phyloP scores from a whole-genome alignment of 2,888 invertebrate species.

The Lepidocyrtinus sp. region DNA sequence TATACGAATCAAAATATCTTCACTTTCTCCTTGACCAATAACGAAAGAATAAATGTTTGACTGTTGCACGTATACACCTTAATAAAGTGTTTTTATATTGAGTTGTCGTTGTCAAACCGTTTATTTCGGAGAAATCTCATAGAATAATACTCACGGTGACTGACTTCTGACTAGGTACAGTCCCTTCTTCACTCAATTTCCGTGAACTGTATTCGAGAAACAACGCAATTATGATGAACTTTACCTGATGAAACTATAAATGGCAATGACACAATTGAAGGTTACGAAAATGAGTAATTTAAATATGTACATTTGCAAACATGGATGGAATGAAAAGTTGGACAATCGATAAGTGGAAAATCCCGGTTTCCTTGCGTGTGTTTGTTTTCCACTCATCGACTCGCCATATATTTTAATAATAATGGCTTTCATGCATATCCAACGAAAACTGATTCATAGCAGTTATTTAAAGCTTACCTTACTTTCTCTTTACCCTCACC shows the following conservation, averaged over 20 bases:
- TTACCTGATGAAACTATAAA: conserved; percentile 29
- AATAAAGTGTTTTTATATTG: neutral
- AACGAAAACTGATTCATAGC: neutral
- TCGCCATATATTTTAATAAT: neutral
- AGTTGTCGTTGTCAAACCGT: neutral
- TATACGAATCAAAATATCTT: too few species aligned
- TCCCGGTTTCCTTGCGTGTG: conserved; percentile 28
- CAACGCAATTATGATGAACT: conserved; percentile 21
- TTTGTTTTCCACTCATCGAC: too few species aligned
- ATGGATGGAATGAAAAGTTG: neutral
- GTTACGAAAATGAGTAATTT: conserved; percentile 46
- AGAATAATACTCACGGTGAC: neutral
- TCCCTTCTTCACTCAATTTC: neutral
- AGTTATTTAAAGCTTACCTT: neutral
- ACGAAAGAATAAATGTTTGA: too few species aligned
- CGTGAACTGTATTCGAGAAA: neutral
- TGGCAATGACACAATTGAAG: conserved; percentile 54
- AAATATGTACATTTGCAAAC: neutral
- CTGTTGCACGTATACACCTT: neutral
- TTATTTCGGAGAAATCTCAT: neutral
- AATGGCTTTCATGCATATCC: neutral
- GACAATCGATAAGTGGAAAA: conserved; percentile 52
- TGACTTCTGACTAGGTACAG: neutral
- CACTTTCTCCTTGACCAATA: too few species aligned
- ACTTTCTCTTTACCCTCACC: neutral